These are phyloP conservation scores for Lycia hirtaria DNA, from an alignment of 2,888 invertebrate genomes.

Conservation along the genomic window DNA sequence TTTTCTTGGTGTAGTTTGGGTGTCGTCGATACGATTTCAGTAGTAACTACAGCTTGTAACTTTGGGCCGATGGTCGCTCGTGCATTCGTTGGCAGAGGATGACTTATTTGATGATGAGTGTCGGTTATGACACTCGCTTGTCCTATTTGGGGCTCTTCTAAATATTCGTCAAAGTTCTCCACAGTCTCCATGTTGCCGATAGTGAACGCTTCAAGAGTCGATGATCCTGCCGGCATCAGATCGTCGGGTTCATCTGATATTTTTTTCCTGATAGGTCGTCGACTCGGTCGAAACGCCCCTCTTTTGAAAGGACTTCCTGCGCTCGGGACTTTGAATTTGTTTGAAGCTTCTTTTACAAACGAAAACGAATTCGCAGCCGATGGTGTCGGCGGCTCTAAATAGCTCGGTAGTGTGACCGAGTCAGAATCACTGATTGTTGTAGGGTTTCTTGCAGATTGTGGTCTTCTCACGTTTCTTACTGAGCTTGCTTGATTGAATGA, in stretches of 20 bases:
- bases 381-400: conserved; percentile 78
- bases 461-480: conserved; percentile 71
- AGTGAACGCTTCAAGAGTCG: conserved; percentile 66
- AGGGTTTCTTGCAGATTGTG: conserved; percentile 58
- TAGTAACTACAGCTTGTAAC: conserved; percentile 59
- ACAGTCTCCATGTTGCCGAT: conserved; percentile 59
- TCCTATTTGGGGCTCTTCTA: conserved; percentile 62
- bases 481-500: conserved; percentile 76
- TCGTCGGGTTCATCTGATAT: conserved; percentile 73
- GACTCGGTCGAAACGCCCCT: conserved; percentile 66
- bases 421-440: conserved; percentile 57
- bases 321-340: conserved; percentile 63
- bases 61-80: conserved; percentile 73
- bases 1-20: conserved; percentile 51
- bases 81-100: conserved; percentile 41
- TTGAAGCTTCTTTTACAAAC: conserved; percentile 64
- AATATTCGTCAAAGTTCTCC: conserved; percentile 68
- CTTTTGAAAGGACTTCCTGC: conserved; percentile 70
- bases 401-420: conserved; percentile 74
- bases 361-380: conserved; percentile 67
- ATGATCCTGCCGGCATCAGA: conserved; percentile 72
- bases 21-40: conserved; percentile 55
- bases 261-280: conserved; percentile 78
- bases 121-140: conserved; percentile 50
- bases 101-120: conserved; percentile 16